phyloP scores from a whole-genome alignment of 2,113 vertebrate species.

The Lonchura striata region DNA sequence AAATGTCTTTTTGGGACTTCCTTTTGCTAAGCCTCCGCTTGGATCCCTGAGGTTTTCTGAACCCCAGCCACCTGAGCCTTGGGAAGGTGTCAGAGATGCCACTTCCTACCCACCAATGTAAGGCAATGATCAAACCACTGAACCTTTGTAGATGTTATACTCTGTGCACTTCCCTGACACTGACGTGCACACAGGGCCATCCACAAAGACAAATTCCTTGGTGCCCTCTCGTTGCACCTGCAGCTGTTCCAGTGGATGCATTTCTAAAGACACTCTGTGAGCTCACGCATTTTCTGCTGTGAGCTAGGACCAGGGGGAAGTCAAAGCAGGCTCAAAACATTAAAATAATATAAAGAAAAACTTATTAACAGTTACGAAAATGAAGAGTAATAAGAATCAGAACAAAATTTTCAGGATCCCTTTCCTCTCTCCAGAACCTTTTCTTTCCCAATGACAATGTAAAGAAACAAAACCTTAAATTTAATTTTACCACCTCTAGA shows the following conservation, averaged over 20 bases:
- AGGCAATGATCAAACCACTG: not conserved
- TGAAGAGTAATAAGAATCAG: too few species aligned
- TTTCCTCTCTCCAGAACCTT: too few species aligned
- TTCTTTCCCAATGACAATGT: too few species aligned
- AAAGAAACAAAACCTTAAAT: too few species aligned
- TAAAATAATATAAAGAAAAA: too few species aligned
- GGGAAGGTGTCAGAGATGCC: slow-evolving; percentile 77
- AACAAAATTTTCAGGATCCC: too few species aligned
- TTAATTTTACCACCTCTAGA: too few species aligned
- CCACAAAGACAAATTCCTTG: not conserved
- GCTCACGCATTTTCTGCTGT: too few species aligned
- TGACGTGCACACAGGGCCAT: not conserved
- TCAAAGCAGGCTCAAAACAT: too few species aligned
- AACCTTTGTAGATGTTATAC: too few species aligned
- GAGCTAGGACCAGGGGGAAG: too few species aligned
- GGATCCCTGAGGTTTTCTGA: slow-evolving; percentile 77
- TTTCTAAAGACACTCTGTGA: not conserved
- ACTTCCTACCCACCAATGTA: slow-evolving; percentile 78
- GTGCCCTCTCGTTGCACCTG: not conserved
- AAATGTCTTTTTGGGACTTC: slow-evolving; percentile 78
- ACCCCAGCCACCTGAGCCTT: slow-evolving; percentile 73
- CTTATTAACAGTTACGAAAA: too few species aligned
- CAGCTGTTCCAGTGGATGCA: not conserved
- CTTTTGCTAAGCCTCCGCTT: slow-evolving; percentile 82
- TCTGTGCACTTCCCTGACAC: not conserved